Percentiles rank a stretch among this genome's conserved stretches.
Conservation (phyloP, 2,888 invertebrate genomes). For the Rambutsinella grinnellia region DNA sequence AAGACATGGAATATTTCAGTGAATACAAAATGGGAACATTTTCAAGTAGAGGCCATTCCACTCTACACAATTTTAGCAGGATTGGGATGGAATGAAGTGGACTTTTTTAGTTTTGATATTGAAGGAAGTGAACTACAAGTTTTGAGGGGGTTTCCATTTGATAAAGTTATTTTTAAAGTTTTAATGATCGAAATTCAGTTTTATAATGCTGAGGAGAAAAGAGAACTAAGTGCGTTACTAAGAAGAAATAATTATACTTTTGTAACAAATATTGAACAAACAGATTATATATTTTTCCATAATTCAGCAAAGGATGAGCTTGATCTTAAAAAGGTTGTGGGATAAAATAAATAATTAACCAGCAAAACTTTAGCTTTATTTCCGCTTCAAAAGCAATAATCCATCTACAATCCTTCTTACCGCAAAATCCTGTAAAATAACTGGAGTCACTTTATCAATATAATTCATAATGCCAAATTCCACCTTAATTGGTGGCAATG, state of each 20-base stretch:
- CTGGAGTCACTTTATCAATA: too few relatives aligned
- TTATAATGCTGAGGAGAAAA: neutral
- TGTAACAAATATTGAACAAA: neutral
- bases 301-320: too few relatives aligned
- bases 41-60: conserved; percentile 24
- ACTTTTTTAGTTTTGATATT: conserved; percentile 34
- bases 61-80: conserved; percentile 24
- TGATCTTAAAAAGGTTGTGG: too few relatives aligned
- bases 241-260: conserved; percentile 1
- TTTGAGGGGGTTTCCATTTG: conserved; percentile 16
- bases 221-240: conserved; percentile 10
- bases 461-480: too few relatives aligned
- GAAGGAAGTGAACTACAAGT: conserved; percentile 15
- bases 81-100: conserved; percentile 4
- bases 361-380: too few relatives aligned
- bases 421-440: too few relatives aligned
- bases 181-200: conserved; percentile 13
- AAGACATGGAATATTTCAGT: neutral
- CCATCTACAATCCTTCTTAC: too few relatives aligned
- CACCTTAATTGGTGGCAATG: too few relatives aligned
- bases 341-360: too few relatives aligned
- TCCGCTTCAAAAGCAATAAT: too few relatives aligned
- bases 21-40: conserved; percentile 1
- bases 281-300: neutral
- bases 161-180: conserved; percentile 13